Evolutionary conservation across 92 coral and sea anemone species (phyloP), one percentile per base, ranked within the genome.

Genomic region (Galaxea fascicularis): DNA sequence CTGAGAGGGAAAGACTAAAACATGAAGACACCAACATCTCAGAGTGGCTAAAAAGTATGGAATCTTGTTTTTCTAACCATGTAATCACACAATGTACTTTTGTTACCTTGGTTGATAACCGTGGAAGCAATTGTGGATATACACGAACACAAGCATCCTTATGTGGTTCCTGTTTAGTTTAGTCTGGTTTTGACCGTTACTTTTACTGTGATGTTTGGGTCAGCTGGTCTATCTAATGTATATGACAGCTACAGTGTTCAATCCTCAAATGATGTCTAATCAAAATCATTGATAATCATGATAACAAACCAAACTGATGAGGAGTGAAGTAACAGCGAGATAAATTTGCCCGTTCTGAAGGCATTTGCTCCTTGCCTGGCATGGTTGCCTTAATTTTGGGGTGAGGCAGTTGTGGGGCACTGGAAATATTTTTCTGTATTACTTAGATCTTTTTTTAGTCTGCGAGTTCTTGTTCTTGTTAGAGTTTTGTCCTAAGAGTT

Each of bases 11-110:
- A 47, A 90, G 99, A 86, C 73, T 96, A 12, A 96, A 96, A 78
- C 93, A 89, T 20, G 98, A 96, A 84, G 98, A 96, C 58, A 96
- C 98, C 4, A 96, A 96, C 87, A 96, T 96, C 84, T 96, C 98
- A 25, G 98, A 92, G 47, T 96, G 98, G 98, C 92, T 96, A 6
- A 96, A 96, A 78, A 96, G 98, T 96, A 78, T 80, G 98, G 71
- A 70, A 4, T 16, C 10, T 24, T 45, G 15, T 21, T 8, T 22
- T 17, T 27, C 66, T 16, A 21, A 12, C 63, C 1, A 15, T 21
- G 17, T 57, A 56, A 56, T 20, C 5, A 4, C 24, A 16, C 4
- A 35, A 6, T 6, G 6, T 35, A 35, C 41, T 35, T 35, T 35
- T 2, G 41, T 35, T 35, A 35, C 41, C 6, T n/a, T n/a, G n/a